A percentile compares a stretch with the other conserved stretches of the same genome.
Conservation (phyloP, 2,888 invertebrate genomes). For the Caenorhabditis sulstoni region DNA sequence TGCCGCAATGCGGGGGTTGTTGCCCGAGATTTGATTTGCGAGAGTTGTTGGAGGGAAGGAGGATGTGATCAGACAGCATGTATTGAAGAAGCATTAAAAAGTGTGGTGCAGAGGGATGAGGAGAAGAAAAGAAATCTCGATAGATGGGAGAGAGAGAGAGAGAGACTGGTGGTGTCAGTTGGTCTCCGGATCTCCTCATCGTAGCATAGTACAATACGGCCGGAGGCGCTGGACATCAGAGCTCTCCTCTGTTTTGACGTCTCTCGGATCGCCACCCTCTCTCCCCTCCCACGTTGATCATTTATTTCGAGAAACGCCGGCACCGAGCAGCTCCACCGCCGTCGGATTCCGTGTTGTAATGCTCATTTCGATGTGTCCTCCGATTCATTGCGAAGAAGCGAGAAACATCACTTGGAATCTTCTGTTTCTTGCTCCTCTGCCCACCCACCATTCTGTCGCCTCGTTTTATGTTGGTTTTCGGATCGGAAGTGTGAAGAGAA, state of each 20-base stretch:
- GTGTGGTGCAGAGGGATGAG: slow-evolving; percentile 20
- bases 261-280: slow-evolving; percentile 24
- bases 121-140: slow-evolving; percentile 9
- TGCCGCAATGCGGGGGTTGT: slow-evolving; percentile 47
- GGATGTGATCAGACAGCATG: slow-evolving; percentile 41
- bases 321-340: not conserved
- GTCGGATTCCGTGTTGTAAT: slow-evolving; percentile 35
- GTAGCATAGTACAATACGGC: slow-evolving; percentile 45
- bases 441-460: slow-evolving; percentile 32
- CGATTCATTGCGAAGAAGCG: slow-evolving; percentile 16
- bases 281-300: slow-evolving; percentile 30
- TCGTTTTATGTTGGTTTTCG: slow-evolving; percentile 20
- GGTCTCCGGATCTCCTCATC: slow-evolving; percentile 23
- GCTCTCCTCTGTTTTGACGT: slow-evolving; percentile 21
- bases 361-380: slow-evolving; percentile 47
- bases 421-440: slow-evolving; percentile 9
- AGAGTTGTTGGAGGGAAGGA: slow-evolving; percentile 22
- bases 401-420: slow-evolving; percentile 27
- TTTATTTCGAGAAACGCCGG: slow-evolving; percentile 47
- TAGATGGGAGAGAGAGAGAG: no score
- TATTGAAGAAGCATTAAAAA: slow-evolving; percentile 50
- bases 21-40: slow-evolving; percentile 47
- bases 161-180: slow-evolving; percentile 50
- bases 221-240: slow-evolving; percentile 45
- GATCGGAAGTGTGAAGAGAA: slow-evolving; percentile 28